Evolutionary conservation across 2,888 invertebrate species (phyloP).

Genomic region (Troides helena): DNA sequence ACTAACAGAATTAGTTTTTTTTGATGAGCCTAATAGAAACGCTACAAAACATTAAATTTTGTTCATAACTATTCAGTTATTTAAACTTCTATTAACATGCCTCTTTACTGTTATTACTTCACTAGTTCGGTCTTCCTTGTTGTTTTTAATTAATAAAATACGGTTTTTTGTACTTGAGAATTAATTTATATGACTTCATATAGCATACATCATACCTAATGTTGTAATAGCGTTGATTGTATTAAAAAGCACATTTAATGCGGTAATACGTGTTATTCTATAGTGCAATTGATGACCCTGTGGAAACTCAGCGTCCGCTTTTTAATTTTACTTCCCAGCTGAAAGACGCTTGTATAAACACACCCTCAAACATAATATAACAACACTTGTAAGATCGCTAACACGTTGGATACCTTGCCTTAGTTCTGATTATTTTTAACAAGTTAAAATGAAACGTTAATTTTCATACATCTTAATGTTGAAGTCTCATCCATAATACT

Average conservation of each 20-base stretch:
- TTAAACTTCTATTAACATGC: too few species aligned
- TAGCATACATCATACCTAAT: too few species aligned
- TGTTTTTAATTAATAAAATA: too few species aligned
- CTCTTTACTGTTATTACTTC: too few species aligned
- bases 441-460: not conserved
- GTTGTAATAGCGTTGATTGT: too few species aligned
- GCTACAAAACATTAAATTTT: too few species aligned
- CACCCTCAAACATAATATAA: slow-evolving; percentile 50
- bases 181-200: too few species aligned
- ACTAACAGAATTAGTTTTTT: too few species aligned
- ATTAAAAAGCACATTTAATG: not conserved
- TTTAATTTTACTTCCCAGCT: slow-evolving; percentile 74
- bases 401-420: slow-evolving; percentile 24
- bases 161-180: too few species aligned
- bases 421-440: slow-evolving; percentile 10
- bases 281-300: slow-evolving; percentile 47
- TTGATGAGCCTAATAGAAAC: too few species aligned
- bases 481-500: not conserved
- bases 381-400: slow-evolving; percentile 31
- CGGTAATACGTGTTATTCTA: not conserved
- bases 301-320: slow-evolving; percentile 52
- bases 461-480: not conserved
- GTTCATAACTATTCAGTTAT: too few species aligned
- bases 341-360: slow-evolving; percentile 70
- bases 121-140: too few species aligned